Evolutionary conservation across 2,797 vertebrate genomes (phyloP).

Genomic region (Leptoclinus maculatus): DNA sequence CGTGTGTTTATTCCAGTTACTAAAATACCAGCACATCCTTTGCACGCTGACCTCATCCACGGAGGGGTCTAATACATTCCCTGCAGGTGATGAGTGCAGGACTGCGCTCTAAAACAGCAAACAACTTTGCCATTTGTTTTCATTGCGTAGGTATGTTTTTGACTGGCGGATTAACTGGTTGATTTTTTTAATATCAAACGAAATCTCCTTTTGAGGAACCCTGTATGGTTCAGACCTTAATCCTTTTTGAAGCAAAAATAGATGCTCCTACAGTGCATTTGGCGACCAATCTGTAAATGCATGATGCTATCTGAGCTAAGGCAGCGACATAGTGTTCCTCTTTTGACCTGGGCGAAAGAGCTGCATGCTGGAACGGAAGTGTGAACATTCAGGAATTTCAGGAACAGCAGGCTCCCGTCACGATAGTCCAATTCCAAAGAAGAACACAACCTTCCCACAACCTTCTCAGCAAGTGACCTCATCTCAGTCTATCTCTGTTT

Average conservation of each 20-base stretch:
- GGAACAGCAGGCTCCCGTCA: conserved; percentile 57
- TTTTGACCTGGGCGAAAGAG: conserved; percentile 17
- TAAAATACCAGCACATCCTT: conserved; percentile 64
- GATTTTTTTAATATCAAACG: conserved; percentile 42
- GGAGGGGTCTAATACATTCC: conserved; percentile 71
- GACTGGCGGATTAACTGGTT: conserved; percentile 35
- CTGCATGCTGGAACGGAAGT: conserved; percentile 19
- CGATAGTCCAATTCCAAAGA: conserved; percentile 42
- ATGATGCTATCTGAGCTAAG: conserved; percentile 20
- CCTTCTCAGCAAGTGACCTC: conserved; percentile 52
- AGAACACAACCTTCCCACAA: conserved; percentile 56
- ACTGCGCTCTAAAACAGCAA: conserved; percentile 60
- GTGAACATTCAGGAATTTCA: conserved; percentile 43
- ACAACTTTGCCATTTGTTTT: conserved; percentile 67
- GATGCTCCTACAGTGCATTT: conserved; percentile 5
- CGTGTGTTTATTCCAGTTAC: conserved; percentile 49
- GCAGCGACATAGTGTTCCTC: conserved; percentile 15
- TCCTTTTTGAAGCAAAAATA: conserved; percentile 37
- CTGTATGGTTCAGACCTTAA: conserved; percentile 19
- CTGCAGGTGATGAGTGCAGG: conserved; percentile 72
- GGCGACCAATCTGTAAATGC: neutral
- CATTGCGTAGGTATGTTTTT: conserved; percentile 54
- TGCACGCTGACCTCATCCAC: conserved; percentile 68
- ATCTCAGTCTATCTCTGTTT: conserved; percentile 49
- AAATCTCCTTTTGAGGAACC: conserved; percentile 18